These are phyloP conservation scores for Trichopoda pennipes DNA, from an alignment of 2,888 invertebrate genomes.

Conservation along the genomic window DNA sequence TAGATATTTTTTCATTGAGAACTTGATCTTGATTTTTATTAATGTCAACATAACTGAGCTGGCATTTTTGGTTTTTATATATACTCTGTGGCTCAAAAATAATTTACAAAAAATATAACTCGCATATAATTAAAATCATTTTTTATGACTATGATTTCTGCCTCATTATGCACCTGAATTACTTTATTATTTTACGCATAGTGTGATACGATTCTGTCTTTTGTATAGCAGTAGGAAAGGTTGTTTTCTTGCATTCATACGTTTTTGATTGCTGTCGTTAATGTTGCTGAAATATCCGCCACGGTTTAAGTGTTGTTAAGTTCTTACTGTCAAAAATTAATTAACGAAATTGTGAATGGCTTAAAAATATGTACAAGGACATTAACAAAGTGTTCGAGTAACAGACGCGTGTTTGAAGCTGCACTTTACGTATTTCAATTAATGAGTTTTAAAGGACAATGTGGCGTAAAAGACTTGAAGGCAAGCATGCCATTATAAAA, in stretches of 20 bases:
- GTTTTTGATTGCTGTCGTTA: not conserved
- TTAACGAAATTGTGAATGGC: constrained; percentile 55
- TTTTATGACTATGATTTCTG: constrained; percentile 39
- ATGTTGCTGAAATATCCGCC: constrained; percentile 8
- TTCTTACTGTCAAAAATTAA: constrained; percentile 59
- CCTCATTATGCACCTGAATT: constrained; percentile 42
- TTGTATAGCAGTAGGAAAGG: not conserved
- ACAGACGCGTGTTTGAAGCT: not conserved
- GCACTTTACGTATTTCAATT: constrained; percentile 49
- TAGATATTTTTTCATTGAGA: no score
- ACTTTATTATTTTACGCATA: not conserved
- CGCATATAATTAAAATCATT: not conserved
- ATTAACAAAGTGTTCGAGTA: constrained; percentile 27
- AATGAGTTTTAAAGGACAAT: constrained; percentile 48
- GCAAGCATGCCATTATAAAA: not conserved
- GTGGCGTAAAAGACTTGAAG: not conserved
- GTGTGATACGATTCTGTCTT: not conserved
- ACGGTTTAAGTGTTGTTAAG: constrained; percentile 40
- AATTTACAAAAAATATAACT: no score
- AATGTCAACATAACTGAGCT: no score
- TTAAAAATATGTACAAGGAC: constrained; percentile 10
- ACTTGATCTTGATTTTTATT: no score
- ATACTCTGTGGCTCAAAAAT: no score
- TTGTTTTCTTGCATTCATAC: not conserved
- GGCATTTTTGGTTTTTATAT: no score